Base-by-base conservation (phyloP, 2,888 invertebrate species). In the Nymphalis c-album region DNA sequence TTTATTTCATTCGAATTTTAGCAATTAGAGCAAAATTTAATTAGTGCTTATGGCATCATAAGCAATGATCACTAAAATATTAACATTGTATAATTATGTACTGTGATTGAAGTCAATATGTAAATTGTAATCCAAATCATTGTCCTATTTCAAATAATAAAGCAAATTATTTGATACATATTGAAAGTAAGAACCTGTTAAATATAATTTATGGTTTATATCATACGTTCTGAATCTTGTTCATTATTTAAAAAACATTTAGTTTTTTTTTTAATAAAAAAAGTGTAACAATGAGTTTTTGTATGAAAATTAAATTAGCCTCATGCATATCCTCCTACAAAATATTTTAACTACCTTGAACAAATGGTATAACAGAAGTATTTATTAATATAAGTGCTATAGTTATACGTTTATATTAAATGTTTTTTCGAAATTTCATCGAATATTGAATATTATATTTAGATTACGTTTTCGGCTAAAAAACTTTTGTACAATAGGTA, bases 281-380 rank as follows among this genome's bases (percentile, higher is more conserved):
- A 31, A 31, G 26, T 31, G 26, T 31, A 6, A 31, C 26, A 31
- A 31, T 31, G 18, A 48, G n/a, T n/a, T 47, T 47, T 16, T 47
- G 17, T 47, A 5, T 48, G 4, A 40, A 40, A 40, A 17, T 7
- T 26, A 7, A 31, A 55, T n/a, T 31, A 26, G 31, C 7, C 31
- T 31, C 53, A 31, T 55, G 31, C 53, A 55, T 55, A 55, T 55
- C 53, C 31, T 55, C 26, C 53, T 55, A 31, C 53, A 17, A 53
- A 53, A 53, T 26, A 26, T 26, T 17, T 31, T 16, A n/a, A n/a
- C 7, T 7, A 55, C 26, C 53, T 26, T 31, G 53, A 55, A 55
- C 26, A 31, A 55, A 31, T 16, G n/a, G 7, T 16, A 20, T 22
- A 13, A 40, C 10, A 40, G 5, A 26, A 53, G 26, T 53, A 53